Evolutionary conservation across 2,113 vertebrate species (phyloP), one percentile per base, ranked within the genome.

Genomic region (Etheostoma spectabile): DNA sequence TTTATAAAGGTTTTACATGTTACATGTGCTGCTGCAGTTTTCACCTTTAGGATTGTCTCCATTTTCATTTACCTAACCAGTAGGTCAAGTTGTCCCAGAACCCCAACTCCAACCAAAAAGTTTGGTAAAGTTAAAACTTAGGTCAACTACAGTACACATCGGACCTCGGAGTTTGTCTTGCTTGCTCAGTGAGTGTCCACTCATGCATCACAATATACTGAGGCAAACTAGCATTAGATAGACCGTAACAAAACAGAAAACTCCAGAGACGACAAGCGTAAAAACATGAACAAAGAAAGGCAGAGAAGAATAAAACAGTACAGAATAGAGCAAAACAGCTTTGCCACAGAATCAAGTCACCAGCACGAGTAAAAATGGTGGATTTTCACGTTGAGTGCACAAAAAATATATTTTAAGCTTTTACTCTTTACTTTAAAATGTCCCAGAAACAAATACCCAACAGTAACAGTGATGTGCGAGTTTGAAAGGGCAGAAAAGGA

Each of bases 161-260:
- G 15, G 74, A 66, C 22, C 27, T n/a, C 27, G 15, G 4, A 46
- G 49, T 46, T 71, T 52, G 19, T 46, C 48, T 48, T 35, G 24
- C 67, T n/a, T 15, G 14, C 48, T 62, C 24, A 48, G 6, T n/a
- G 42, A 71, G 19, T 30, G 73, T 35, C 30, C 53, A 59, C 30
- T 73, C 78, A 68, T 63, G 33, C 48, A 21, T 63, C 38, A 55
- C 35, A 56, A 33, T 27, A 74, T 45, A 74, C 30, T 11, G 42
- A 64, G 53, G 14, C 52, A 70, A 65, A 79, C 35, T 38, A 61
- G 14, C 38, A 5, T 68, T 48, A 72, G 45, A 78, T 70, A 10
- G 33, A 49, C 24, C 5, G n/a, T 49, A 27, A 83, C 38, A 80
- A 83, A 83, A 66, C 22, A 69, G 42, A 73, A 75, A 82, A 35